Conservation (phyloP, 37 sponge, comb jelly and placozoan species). For the Ianthella basta region DNA sequence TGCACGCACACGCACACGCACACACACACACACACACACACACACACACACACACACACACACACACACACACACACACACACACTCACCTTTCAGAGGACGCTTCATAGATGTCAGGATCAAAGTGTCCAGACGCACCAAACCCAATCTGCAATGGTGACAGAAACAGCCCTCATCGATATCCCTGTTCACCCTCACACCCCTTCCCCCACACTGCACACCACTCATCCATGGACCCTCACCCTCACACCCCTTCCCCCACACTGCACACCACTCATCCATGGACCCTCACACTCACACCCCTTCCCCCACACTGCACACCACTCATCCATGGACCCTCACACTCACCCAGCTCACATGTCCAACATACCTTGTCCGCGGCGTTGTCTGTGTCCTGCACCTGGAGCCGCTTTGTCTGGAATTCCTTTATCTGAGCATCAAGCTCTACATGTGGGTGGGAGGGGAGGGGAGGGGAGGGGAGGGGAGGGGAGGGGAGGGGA, state of each 20-base stretch:
- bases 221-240: background rate
- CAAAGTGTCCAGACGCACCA: slow-evolving; percentile 70
- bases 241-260: background rate
- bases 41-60: background rate
- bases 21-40: background rate
- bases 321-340: too few species aligned
- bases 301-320: too few species aligned
- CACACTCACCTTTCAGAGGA: slow-evolving; percentile 30
- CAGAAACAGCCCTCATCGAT: background rate
- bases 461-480: background rate
- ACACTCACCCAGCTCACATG: background rate
- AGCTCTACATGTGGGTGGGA: slow-evolving; percentile 48
- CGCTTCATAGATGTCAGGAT: slow-evolving; percentile 60
- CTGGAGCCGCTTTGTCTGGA: slow-evolving; percentile 59
- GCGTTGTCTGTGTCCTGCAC: slow-evolving; percentile 1
- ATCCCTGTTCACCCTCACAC: too few species aligned
- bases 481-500: slow-evolving; percentile 16
- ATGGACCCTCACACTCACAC: too few species aligned
- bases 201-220: background rate
- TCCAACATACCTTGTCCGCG: slow-evolving; percentile 42
- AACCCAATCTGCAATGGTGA: slow-evolving; percentile 54
- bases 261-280: too few species aligned
- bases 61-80: background rate
- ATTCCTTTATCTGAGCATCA: slow-evolving; percentile 69
- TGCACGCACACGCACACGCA: background rate